Percentiles rank a stretch among this genome's conserved stretches.
Conservation (phyloP, 2,797 vertebrate species). For the Lagorchestes hirsutus region DNA sequence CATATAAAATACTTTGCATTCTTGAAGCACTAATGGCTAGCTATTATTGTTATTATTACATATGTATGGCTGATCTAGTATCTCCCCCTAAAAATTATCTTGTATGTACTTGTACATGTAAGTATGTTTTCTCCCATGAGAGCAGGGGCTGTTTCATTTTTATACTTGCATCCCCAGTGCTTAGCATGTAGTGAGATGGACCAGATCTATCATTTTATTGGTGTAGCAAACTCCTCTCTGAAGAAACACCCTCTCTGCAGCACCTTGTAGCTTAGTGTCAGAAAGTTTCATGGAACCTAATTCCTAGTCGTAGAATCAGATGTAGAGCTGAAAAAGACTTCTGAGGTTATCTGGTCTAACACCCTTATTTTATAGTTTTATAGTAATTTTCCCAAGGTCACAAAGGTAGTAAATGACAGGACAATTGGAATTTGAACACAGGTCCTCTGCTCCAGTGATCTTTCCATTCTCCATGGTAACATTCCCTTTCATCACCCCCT, state of each 20-base stretch:
- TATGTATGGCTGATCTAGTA: not conserved
- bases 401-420: too few species aligned
- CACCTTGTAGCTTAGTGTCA: not conserved
- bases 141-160: not conserved
- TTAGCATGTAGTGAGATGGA: not conserved
- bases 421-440: not conserved
- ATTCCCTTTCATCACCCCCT: not conserved
- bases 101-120: not conserved
- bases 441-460: not conserved
- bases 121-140: not conserved
- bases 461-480: not conserved
- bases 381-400: too few species aligned
- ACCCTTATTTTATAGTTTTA: not conserved
- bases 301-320: not conserved
- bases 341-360: not conserved
- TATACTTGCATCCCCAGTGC: not conserved
- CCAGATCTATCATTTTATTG: not conserved
- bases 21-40: not conserved
- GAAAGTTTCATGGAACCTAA: not conserved
- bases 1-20: not conserved
- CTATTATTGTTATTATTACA: not conserved
- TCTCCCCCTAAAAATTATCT: not conserved
- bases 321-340: not conserved
- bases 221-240: not conserved
- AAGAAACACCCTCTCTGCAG: not conserved